Conservation (phyloP, 2,113 vertebrate genomes). For the Blennius ocellaris region DNA sequence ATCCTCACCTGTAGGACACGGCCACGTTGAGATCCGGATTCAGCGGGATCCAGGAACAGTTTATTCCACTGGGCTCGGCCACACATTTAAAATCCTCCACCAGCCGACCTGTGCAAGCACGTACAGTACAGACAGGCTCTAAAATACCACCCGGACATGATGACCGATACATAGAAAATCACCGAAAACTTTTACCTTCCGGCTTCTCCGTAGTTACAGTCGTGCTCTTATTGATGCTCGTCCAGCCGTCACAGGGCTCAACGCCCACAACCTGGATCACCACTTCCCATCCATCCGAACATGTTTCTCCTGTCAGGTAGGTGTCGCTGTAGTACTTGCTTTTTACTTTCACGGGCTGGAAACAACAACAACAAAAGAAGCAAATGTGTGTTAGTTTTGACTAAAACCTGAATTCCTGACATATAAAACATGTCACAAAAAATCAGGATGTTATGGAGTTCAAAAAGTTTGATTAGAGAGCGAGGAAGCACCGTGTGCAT, state of each 20-base stretch:
- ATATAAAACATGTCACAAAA: no score
- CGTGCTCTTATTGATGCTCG: accelerated
- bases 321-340: background rate
- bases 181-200: conserved; percentile 37
- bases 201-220: accelerated
- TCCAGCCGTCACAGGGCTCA: accelerated
- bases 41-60: conserved; percentile 73
- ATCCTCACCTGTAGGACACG: conserved; percentile 69
- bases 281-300: accelerated
- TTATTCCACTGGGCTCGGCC: accelerated
- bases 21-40: background rate
- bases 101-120: conserved; percentile 31
- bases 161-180: background rate
- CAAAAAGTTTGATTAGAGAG: no score
- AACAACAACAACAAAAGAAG: no score
- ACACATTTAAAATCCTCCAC: conserved; percentile 68
- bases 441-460: no score
- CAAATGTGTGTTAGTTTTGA: no score
- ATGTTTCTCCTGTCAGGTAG: background rate
- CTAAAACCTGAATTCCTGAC: no score
- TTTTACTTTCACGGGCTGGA: accelerated
- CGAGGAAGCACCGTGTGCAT: no score
- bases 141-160: background rate
- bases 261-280: background rate
- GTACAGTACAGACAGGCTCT: background rate